phyloP scores from a whole-genome alignment of 2,888 invertebrate species.

The Nebria salina region DNA sequence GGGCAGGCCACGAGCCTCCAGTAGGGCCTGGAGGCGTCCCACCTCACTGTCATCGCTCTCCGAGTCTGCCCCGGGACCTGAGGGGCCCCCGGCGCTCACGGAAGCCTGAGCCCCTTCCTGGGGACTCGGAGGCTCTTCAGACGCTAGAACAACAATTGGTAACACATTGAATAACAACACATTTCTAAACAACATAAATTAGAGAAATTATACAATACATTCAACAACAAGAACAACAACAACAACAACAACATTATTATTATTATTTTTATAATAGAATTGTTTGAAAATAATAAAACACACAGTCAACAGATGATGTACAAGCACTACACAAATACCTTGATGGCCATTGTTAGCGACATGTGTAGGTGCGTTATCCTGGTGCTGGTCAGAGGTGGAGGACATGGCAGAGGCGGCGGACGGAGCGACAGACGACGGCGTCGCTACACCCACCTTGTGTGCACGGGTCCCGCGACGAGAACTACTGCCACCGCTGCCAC shows the following conservation, averaged over 20 bases:
- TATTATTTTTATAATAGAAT: no score
- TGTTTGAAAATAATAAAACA: no score
- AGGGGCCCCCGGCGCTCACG: slow-evolving; percentile 56
- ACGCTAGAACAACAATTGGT: slow-evolving; percentile 51
- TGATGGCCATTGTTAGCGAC: slow-evolving; percentile 59
- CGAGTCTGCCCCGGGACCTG: slow-evolving; percentile 68
- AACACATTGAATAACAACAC: slow-evolving; percentile 15
- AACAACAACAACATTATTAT: no score
- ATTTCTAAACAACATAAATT: no score
- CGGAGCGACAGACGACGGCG: slow-evolving; percentile 53
- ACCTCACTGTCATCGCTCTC: slow-evolving; percentile 95
- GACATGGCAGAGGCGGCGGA: slow-evolving; percentile 56
- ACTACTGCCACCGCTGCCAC: slow-evolving; percentile 63
- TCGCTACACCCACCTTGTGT: slow-evolving; percentile 61
- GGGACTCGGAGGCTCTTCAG: slow-evolving; percentile 61
- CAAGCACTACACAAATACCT: slow-evolving; percentile 52
- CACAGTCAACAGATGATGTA: no score
- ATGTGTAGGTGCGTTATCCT: slow-evolving; percentile 56
- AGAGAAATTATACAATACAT: no score
- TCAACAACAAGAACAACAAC: no score
- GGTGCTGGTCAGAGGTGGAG: slow-evolving; percentile 31
- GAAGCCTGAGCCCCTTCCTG: slow-evolving; percentile 61
- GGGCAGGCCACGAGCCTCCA: slow-evolving; percentile 95
- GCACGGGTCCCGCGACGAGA: slow-evolving; percentile 60
- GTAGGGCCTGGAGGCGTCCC: slow-evolving; percentile 90